Evolutionary conservation across 2,888 invertebrate species (phyloP).

Genomic region (Athalia rosae): DNA sequence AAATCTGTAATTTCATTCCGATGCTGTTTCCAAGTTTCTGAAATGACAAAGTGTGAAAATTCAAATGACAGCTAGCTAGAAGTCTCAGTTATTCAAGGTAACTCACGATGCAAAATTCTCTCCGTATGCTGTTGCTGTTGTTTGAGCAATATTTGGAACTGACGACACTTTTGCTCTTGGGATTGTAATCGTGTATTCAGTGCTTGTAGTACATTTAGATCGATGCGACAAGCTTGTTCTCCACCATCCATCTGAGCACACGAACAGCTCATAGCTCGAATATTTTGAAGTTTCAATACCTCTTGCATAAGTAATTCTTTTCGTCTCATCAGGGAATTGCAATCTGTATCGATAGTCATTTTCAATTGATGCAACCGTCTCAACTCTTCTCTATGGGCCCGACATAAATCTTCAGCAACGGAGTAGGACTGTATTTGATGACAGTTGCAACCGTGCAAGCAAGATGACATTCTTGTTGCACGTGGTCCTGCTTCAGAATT

Average conservation of each 20-base stretch:
- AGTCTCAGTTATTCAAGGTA: conserved; percentile 39
- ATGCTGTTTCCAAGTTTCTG: conserved; percentile 77
- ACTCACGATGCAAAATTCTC: conserved; percentile 79
- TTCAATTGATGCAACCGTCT: conserved; percentile 57
- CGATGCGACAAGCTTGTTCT: conserved; percentile 48
- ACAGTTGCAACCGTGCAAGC: conserved; percentile 51
- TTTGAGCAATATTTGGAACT: conserved; percentile 78
- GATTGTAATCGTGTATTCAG: conserved; percentile 69
- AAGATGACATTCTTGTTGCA: conserved; percentile 23
- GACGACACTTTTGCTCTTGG: conserved; percentile 79
- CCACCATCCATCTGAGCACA: conserved; percentile 46
- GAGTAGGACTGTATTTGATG: conserved; percentile 53
- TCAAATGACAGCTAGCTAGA: conserved; percentile 11
- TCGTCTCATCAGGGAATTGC: conserved; percentile 56
- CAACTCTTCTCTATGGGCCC: conserved; percentile 53
- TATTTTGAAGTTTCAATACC: conserved; percentile 60
- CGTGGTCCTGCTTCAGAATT: conserved; percentile 44
- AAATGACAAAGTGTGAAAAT: conserved; percentile 51
- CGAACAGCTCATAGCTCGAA: conserved; percentile 50
- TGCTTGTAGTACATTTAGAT: conserved; percentile 55
- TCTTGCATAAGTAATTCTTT: conserved; percentile 63
- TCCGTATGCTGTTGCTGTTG: conserved; percentile 81
- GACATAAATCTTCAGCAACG: conserved; percentile 52
- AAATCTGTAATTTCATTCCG: conserved; percentile 76
- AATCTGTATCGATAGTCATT: conserved; percentile 58